Evolutionary conservation across 2,888 invertebrate species (phyloP), one percentile per base, ranked within the genome.

Genomic region (Drosophila pseudotakahashii): DNA sequence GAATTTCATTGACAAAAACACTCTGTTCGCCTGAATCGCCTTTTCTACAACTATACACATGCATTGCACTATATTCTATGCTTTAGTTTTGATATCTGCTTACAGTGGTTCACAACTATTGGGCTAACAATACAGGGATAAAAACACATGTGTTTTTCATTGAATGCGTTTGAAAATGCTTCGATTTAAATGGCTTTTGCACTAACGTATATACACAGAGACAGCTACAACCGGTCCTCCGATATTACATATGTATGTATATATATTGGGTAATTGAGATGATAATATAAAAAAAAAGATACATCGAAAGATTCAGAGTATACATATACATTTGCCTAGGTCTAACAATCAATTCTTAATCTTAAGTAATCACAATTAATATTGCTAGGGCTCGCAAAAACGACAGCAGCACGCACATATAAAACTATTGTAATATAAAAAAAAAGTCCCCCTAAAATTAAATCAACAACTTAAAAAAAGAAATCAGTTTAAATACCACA

Each of bases 391-490:
- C 16, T 72, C 47, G 51, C 61, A 48, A 23, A 44, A 55, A 41
- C 50, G 42, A 32, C 70, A 44, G 45, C 72, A 72, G 63, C 73
- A 37, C 39, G 59, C 66, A 62, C 66, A 69, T 53, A 34, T 48
- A 66, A 69, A 75, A 69, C 69, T 69, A 76, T 63, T 68, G 55
- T 66, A 63, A 50, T 47, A 50, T 54, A 66, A 73, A 81, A 77
- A 30, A 79, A 76, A 76, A 62, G 58, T 74, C 30, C 16, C 30
- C 58, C 61, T 88, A 82, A 88, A 82, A 82, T 86, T 88, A 82
- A 88, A 86, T 86, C 88, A 82, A 88, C 82, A 82, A 88, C 86
- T 79, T 82, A 86, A 81, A 85, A 87, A 64, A 73, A 58, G 41
- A 73, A 75, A 87, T 75, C 81, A 61, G 55, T 48, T 70, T 44